Percentiles rank a stretch among this genome's conserved stretches.
phyloP scores from a whole-genome alignment of 2,113 vertebrate genomes.

The Anguilla japonica region DNA sequence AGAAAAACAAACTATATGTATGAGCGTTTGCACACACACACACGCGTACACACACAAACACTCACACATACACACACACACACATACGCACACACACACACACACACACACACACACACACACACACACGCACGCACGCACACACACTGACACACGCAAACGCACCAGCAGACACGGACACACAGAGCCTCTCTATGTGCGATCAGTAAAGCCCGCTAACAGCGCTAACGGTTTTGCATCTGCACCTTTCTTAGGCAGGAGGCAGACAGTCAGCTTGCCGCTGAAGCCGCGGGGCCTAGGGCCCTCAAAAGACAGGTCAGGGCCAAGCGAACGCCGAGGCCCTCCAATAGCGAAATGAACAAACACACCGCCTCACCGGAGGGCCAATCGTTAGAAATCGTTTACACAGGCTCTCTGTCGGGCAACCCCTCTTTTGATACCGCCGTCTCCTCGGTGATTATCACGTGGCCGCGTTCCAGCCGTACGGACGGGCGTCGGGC shows the following conservation, averaged over 20 bases:
- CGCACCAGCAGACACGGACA: not conserved
- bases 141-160: not conserved
- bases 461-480: constrained; percentile 76
- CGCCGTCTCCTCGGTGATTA: constrained; percentile 76
- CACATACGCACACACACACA: not conserved
- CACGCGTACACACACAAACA: not conserved
- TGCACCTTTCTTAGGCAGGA: not conserved
- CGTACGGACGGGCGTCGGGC: constrained; percentile 78
- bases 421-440: constrained; percentile 65
- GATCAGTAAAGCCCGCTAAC: constrained; percentile 23
- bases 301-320: constrained; percentile 46
- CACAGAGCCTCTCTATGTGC: not conserved
- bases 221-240: constrained; percentile 26
- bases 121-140: not conserved
- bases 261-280: constrained; percentile 25
- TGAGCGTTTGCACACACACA: not conserved
- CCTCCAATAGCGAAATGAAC: constrained; percentile 64
- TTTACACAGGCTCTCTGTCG: constrained; percentile 73
- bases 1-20: not conserved
- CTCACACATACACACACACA: not conserved
- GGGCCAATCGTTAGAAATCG: constrained; percentile 83
- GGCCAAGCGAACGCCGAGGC: constrained; percentile 37
- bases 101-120: not conserved
- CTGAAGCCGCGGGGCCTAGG: constrained; percentile 16
- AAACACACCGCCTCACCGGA: constrained; percentile 60